Percentiles rank a stretch among this genome's conserved stretches.
phyloP scores from a whole-genome alignment of 2,888 invertebrate species.

The Lochmaea capreae region DNA sequence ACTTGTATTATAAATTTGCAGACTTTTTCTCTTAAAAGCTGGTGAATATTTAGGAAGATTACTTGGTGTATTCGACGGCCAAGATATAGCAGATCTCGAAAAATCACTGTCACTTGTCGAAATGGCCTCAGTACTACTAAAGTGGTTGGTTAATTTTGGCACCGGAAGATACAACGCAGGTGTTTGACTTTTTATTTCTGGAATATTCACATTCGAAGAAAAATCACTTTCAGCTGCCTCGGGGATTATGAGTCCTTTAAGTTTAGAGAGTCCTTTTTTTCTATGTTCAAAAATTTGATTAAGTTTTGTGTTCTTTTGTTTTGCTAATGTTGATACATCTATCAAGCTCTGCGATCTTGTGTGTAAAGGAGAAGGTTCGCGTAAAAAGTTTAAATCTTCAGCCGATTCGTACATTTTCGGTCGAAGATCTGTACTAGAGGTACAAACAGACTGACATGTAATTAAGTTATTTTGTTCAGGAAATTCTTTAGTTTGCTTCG shows the following conservation, averaged over 20 bases:
- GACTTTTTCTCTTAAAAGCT: conserved; percentile 81
- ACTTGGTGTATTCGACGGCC: conserved; percentile 63
- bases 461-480: conserved; percentile 39
- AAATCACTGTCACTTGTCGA: conserved; percentile 41
- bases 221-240: conserved; percentile 69
- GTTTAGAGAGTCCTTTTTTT: conserved; percentile 83
- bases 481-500: conserved; percentile 35
- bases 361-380: conserved; percentile 56
- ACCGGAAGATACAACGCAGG: conserved; percentile 53
- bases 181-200: conserved; percentile 79
- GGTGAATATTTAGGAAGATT: conserved; percentile 85
- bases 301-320: conserved; percentile 67
- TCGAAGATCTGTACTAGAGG: conserved; percentile 54
- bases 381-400: conserved; percentile 46
- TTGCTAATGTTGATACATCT: conserved; percentile 61
- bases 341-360: conserved; percentile 68
- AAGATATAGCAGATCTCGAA: conserved; percentile 56
- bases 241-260: conserved; percentile 90
- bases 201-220: conserved; percentile 78
- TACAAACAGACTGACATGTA: conserved; percentile 45
- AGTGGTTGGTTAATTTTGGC: conserved; percentile 46
- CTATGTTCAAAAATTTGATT: conserved; percentile 84
- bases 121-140: conserved; percentile 41
- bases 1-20: conserved; percentile 71
- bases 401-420: conserved; percentile 48